phyloP scores from a whole-genome alignment of 2,113 vertebrate species.

The Dipodomys stephensi region DNA sequence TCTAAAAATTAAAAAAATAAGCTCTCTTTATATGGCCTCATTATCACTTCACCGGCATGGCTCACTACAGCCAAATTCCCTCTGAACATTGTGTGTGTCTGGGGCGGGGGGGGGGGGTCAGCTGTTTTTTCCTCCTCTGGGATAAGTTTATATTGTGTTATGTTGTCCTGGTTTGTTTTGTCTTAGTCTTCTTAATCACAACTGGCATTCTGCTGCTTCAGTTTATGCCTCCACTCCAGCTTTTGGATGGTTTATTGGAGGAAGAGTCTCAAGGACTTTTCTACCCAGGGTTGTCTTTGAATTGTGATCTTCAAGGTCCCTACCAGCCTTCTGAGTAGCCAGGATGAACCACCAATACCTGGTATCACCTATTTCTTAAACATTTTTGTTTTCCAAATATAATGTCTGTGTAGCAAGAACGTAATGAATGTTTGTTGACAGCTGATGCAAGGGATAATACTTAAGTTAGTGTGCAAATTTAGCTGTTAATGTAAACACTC shows the following conservation, averaged over 20 bases:
- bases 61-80: neutral
- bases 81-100: neutral
- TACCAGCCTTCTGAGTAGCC: too few relatives aligned
- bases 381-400: neutral
- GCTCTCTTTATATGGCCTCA: neutral
- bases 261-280: too few relatives aligned
- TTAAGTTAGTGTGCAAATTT: neutral
- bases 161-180: neutral
- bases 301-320: too few relatives aligned
- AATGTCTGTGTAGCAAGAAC: neutral
- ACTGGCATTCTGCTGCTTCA: too few relatives aligned
- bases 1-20: conserved; percentile 44
- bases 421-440: neutral
- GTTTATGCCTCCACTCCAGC: too few relatives aligned
- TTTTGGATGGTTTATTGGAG: too few relatives aligned
- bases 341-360: neutral
- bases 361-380: neutral
- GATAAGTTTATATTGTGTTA: neutral
- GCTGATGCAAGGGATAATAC: neutral
- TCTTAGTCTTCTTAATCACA: neutral
- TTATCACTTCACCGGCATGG: neutral
- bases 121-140: neutral
- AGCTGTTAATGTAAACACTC: conserved; percentile 1
- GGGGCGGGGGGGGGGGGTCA: neutral
- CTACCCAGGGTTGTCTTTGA: too few relatives aligned